Conservation (phyloP, 2,797 vertebrate species). For the Enteromius viviparus region DNA sequence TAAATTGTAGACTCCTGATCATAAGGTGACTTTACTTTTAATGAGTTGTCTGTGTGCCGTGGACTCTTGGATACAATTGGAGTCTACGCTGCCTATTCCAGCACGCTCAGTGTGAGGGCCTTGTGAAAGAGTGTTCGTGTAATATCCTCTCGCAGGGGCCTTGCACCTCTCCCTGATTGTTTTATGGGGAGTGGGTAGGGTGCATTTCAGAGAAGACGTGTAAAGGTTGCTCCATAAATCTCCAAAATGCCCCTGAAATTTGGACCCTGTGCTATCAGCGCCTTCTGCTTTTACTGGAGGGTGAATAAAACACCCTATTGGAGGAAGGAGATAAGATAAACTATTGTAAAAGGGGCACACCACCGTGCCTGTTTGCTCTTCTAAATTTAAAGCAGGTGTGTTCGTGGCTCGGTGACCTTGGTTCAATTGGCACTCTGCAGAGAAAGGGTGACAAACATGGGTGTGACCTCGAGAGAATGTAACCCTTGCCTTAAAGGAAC, state of each 20-base stretch:
- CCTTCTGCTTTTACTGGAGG: slow-evolving; percentile 52
- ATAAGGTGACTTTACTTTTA: slow-evolving; percentile 60
- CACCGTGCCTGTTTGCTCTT: slow-evolving; percentile 42
- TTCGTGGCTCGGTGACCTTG: slow-evolving; percentile 36
- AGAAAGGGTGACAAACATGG: slow-evolving; percentile 30
- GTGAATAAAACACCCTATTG: slow-evolving; percentile 49
- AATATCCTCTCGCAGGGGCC: slow-evolving; percentile 59
- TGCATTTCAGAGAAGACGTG: slow-evolving; percentile 56
- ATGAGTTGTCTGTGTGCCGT: slow-evolving; percentile 59
- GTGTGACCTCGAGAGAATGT: slow-evolving; percentile 14
- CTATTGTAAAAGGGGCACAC: slow-evolving; percentile 52
- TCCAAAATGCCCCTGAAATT: slow-evolving; percentile 73
- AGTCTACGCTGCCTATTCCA: slow-evolving; percentile 18
- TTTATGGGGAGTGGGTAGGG: slow-evolving; percentile 69
- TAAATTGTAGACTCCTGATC: slow-evolving; percentile 58
- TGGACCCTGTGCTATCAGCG: slow-evolving; percentile 69
- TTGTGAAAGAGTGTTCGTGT: slow-evolving; percentile 30
- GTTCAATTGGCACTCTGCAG: slow-evolving; percentile 20
- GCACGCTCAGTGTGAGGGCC: slow-evolving; percentile 11
- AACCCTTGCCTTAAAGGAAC: slow-evolving; percentile 30
- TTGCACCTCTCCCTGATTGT: slow-evolving; percentile 63
- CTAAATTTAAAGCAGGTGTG: slow-evolving; percentile 50
- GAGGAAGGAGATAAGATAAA: slow-evolving; percentile 65
- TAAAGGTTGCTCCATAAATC: slow-evolving; percentile 79
- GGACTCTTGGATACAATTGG: slow-evolving; percentile 3